A percentile compares a stretch with the other conserved stretches of the same genome.
Conservation (phyloP, 2,797 vertebrate species). For the Eutrigla gurnardus region DNA sequence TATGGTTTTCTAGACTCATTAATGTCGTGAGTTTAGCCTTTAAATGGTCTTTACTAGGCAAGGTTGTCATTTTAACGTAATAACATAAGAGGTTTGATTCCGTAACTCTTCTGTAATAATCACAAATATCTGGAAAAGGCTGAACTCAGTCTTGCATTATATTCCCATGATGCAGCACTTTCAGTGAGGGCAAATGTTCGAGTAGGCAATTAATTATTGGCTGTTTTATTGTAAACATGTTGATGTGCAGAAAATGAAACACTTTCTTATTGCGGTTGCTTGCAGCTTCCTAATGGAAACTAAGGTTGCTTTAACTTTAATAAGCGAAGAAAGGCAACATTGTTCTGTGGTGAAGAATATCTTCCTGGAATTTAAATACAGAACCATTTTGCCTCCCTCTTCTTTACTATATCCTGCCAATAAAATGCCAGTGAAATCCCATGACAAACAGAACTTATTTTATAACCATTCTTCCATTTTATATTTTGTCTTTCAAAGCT, state of each 20-base stretch:
- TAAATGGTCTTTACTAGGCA: constrained; percentile 15
- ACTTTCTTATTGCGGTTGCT: constrained; percentile 61
- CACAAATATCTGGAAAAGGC: constrained; percentile 53
- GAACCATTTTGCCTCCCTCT: constrained; percentile 7
- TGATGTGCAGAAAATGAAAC: constrained; percentile 76
- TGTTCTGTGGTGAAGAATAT: constrained; percentile 43
- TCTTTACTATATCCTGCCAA: constrained; percentile 35
- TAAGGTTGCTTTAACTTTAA: constrained; percentile 59
- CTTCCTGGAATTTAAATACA: constrained; percentile 45
- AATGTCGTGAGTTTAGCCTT: constrained; percentile 14
- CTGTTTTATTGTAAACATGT: constrained; percentile 65
- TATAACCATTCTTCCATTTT: constrained; percentile 16
- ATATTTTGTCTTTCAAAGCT: constrained; percentile 13
- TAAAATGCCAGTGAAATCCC: constrained; percentile 42
- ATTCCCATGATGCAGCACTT: constrained; percentile 41
- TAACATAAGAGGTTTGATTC: constrained; percentile 26
- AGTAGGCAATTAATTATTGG: constrained; percentile 48
- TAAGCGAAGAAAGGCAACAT: constrained; percentile 53
- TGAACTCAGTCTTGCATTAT: constrained; percentile 44
- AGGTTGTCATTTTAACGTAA: constrained; percentile 25
- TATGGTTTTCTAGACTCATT: constrained; percentile 8
- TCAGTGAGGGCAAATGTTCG: constrained; percentile 63
- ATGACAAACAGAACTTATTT: constrained; percentile 15
- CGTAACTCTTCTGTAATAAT: constrained; percentile 52
- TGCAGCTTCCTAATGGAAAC: constrained; percentile 48